These are phyloP conservation scores for Chionoecetes opilio DNA, from an alignment of 1,140 invertebrate genomes.

Conservation along the genomic window DNA sequence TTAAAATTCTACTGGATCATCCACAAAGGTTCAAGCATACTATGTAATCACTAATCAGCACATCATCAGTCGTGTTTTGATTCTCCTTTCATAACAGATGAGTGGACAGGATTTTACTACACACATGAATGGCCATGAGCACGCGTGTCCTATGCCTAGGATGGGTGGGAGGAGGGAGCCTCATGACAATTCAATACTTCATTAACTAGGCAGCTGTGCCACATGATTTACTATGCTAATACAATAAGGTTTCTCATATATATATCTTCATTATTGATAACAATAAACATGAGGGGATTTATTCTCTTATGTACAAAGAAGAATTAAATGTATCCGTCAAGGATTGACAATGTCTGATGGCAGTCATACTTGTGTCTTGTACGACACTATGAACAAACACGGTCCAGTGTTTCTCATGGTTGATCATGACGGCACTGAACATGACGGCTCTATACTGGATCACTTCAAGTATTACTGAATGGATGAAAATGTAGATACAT, in stretches of 20 bases:
- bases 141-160: background rate
- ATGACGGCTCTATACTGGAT: background rate
- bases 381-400: background rate
- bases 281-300: background rate
- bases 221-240: background rate
- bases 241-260: background rate
- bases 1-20: conserved; percentile 6
- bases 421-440: background rate
- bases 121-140: background rate
- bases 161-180: background rate
- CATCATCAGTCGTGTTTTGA: conserved; percentile 27
- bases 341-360: background rate
- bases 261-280: background rate
- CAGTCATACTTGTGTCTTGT: background rate
- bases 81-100: background rate
- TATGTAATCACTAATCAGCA: background rate
- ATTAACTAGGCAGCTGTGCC: background rate
- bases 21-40: conserved; percentile 40
- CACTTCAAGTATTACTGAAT: background rate
- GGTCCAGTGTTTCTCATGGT: conserved; percentile 15
- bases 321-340: background rate
- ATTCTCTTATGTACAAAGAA: background rate
- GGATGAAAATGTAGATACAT: conserved; percentile 20
- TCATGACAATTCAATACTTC: background rate
- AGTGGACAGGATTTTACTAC: background rate